Evolutionary conservation across 1,140 invertebrate species (phyloP), one percentile per base, ranked within the genome.

Genomic region (Heliconius eleuchia): DNA sequence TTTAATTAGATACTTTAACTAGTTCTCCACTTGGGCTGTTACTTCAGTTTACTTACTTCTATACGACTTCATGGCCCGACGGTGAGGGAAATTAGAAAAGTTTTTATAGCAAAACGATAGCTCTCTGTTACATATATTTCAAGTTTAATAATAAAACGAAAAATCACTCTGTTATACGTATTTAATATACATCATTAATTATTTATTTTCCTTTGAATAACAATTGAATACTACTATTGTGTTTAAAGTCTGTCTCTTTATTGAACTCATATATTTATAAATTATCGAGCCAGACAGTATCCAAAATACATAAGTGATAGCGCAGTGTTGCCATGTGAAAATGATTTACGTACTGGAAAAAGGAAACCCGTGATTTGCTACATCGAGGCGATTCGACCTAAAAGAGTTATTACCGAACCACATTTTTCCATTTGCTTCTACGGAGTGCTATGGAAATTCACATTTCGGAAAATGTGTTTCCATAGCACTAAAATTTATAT

Each of bases 341-440:
- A 90, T 91, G 88, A 89, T 91, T 90, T 89, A 91, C 83, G 87
- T 88, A 85, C 86, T 84, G 46, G 84, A 87, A 90, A 83, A 87
- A 82, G 83, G 85, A 86, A 84, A 86, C 84, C 81, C 83, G 77
- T 84, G 86, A 82, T 88, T 88, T 85, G 80, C 66, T 89, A 91
- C 89, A 89, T 90, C 82, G 78, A 84, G 71, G 82, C 75, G 83
- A 74, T 80, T 85, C 79, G 80, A 81, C 85, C 88, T 85, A 85
- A 90, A 91, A 86, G 88, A 90, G 87, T 89, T 89, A 89, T 86
- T 86, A 86, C 82, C 81, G 87, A 89, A 89, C 88, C 84, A 86
- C 85, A 86, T 86, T 87, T 86, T 87, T 86, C 87, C 85, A 87
- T 87, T 85, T 83, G 71, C 73, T 39, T 34, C 73, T 73, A 73